Evolutionary conservation across 1,140 invertebrate species (phyloP).

Genomic region (Coenobita brevimanus): DNA sequence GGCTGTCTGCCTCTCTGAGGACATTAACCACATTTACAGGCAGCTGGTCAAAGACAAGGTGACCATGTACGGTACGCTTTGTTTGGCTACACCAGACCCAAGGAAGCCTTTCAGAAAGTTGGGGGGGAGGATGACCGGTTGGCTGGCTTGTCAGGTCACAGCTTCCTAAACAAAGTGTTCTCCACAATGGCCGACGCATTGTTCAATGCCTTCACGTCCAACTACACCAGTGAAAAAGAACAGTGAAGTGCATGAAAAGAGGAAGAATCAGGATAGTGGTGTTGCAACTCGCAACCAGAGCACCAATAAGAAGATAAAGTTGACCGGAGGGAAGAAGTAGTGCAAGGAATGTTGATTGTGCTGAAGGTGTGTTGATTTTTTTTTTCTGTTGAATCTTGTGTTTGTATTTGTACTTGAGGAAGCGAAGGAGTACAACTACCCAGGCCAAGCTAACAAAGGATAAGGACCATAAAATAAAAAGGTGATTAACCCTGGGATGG

Average conservation of each 20-base stretch:
- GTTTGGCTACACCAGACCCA: constrained; percentile 15
- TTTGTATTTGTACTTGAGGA: no score
- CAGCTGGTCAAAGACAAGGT: not conserved
- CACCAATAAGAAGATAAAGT: no score
- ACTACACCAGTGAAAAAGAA: not conserved
- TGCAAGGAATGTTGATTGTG: no score
- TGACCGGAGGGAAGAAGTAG: no score
- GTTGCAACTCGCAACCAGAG: no score
- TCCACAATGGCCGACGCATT: constrained; percentile 31
- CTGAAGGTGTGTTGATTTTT: no score
- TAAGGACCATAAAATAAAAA: no score
- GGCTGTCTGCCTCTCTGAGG: constrained; percentile 8
- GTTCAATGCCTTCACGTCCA: not conserved
- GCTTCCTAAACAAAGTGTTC: constrained; percentile 18
- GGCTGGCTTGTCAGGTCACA: not conserved
- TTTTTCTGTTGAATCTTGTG: no score
- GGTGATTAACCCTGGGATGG: no score
- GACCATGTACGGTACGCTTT: constrained; percentile 20
- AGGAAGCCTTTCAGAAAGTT: constrained; percentile 12
- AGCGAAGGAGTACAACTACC: no score
- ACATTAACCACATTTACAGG: not conserved
- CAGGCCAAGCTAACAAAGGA: no score
- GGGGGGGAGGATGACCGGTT: not conserved
- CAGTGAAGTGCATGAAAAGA: constrained; percentile 10
- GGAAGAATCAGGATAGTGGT: no score